A percentile compares a stretch with the other conserved stretches of the same genome.
Conservation (phyloP, 2,888 invertebrate species). For the Drosophila hamatofila region DNA sequence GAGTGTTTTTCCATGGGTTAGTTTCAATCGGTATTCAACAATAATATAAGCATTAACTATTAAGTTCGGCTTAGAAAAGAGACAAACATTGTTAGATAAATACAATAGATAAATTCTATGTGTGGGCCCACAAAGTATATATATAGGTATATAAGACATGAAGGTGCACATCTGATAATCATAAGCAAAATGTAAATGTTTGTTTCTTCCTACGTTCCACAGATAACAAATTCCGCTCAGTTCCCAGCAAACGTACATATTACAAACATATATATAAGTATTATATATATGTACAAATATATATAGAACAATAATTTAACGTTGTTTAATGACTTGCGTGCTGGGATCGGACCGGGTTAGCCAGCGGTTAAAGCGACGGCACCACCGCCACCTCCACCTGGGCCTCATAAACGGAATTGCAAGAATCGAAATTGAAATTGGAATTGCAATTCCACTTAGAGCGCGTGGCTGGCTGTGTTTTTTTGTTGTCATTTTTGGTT, state of each 20-base stretch:
- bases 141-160: conserved; percentile 39
- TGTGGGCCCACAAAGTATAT: conserved; percentile 58
- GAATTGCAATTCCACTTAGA: conserved; percentile 76
- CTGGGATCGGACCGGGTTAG: conserved; percentile 63
- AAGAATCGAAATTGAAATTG: conserved; percentile 28
- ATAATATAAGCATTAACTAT: conserved; percentile 19
- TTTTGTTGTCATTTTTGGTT: conserved; percentile 34
- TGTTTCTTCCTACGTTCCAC: conserved; percentile 75
- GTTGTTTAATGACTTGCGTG: conserved; percentile 61
- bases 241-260: conserved; percentile 71
- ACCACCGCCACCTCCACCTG: conserved; percentile 28
- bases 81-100: conserved; percentile 72
- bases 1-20: conserved; percentile 20
- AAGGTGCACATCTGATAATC: conserved; percentile 51
- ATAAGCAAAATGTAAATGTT: conserved; percentile 69
- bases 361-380: conserved; percentile 46
- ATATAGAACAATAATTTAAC: conserved; percentile 28
- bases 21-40: background rate
- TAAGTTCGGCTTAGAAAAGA: conserved; percentile 68
- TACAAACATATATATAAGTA: conserved; percentile 5
- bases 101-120: conserved; percentile 63
- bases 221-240: conserved; percentile 57
- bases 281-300: conserved; percentile 4
- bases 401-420: conserved; percentile 68
- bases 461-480: conserved; percentile 28